Percentiles rank a stretch among this genome's conserved stretches.
Conservation (phyloP, 2,113 vertebrate genomes). For the Zingel zingel region DNA sequence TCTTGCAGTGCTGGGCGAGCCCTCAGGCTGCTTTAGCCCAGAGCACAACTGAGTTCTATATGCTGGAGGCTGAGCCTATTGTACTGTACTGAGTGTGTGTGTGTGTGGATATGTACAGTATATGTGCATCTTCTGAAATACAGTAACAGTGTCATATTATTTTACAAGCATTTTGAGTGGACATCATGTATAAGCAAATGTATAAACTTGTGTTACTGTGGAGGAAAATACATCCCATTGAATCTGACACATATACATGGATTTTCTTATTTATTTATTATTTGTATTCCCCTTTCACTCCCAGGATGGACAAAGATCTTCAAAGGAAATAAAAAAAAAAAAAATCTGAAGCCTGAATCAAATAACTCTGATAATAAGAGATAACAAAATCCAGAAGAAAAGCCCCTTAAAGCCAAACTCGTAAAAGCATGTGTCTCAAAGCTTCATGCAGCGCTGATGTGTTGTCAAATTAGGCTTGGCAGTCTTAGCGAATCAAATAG, state of each 20-base stretch:
- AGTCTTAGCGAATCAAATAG: conserved; percentile 84
- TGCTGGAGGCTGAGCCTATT: conserved; percentile 31
- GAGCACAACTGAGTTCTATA: conserved; percentile 28
- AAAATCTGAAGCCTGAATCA: conserved; percentile 47
- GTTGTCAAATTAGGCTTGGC: conserved; percentile 86
- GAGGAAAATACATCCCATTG: background rate
- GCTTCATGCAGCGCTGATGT: conserved; percentile 87
- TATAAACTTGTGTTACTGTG: background rate
- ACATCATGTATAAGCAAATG: background rate
- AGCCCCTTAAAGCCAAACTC: conserved; percentile 71
- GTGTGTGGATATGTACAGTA: background rate
- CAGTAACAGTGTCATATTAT: background rate
- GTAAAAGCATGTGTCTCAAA: conserved; percentile 81
- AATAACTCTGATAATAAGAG: conserved; percentile 45
- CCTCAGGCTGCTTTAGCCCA: conserved; percentile 36
- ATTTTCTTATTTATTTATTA: background rate
- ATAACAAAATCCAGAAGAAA: conserved; percentile 57
- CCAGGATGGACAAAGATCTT: conserved; percentile 70
- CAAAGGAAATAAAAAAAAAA: conserved; percentile 45
- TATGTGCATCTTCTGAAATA: conserved; percentile 7
- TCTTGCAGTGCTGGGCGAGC: conserved; percentile 29
- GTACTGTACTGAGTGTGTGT: conserved; percentile 20
- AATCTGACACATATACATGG: background rate
- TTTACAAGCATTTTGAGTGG: conserved; percentile 24
- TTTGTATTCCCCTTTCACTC: conserved; percentile 25